Evolutionary conservation across 2,888 invertebrate genomes (phyloP).

Genomic region (Epinotia nisella): DNA sequence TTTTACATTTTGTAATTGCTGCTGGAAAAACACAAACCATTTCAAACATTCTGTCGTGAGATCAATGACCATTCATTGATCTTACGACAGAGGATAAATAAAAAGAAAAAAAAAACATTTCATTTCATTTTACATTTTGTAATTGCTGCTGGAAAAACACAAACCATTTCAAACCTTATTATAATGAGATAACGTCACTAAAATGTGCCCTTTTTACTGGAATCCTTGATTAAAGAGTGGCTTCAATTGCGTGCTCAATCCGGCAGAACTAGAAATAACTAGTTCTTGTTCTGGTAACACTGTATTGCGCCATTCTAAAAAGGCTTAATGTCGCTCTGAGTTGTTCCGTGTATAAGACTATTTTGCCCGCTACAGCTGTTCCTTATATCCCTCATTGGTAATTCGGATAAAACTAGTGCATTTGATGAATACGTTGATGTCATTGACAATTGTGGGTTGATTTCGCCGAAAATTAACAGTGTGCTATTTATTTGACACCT

Average conservation of each 20-base stretch:
- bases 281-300: conserved; percentile 1
- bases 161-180: too few relatives aligned
- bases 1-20: too few relatives aligned
- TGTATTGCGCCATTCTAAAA: neutral
- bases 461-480: neutral
- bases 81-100: too few relatives aligned
- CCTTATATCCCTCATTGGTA: conserved; percentile 8
- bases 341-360: neutral
- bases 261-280: neutral
- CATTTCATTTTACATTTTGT: too few relatives aligned
- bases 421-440: conserved; percentile 16
- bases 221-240: neutral
- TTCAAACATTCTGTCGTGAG: too few relatives aligned
- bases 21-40: too few relatives aligned
- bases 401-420: conserved; percentile 28
- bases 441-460: neutral
- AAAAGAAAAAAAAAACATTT: too few relatives aligned
- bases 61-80: too few relatives aligned
- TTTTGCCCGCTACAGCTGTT: neutral
- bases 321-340: neutral
- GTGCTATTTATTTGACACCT: neutral
- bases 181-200: too few relatives aligned
- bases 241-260: conserved; percentile 21
- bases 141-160: too few relatives aligned
- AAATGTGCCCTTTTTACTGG: neutral